Conservation (phyloP, 2,888 invertebrate genomes). For the Tribolium freemani region DNA sequence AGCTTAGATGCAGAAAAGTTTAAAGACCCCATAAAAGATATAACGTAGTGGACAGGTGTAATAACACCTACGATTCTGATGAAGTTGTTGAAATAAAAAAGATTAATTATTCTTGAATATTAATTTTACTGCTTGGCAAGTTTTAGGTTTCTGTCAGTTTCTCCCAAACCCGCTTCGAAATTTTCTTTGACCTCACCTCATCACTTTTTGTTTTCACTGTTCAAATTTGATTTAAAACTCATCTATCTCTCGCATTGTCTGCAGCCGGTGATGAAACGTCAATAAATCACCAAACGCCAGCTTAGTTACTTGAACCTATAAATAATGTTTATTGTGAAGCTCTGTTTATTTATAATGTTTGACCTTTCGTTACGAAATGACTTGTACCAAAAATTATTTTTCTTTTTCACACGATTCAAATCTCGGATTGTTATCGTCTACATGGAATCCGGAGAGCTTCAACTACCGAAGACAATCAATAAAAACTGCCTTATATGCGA, state of each 20-base stretch:
- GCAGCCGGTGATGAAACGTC: neutral
- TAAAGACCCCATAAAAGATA: neutral
- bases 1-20: neutral
- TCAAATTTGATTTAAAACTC: neutral
- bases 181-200: neutral
- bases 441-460: neutral
- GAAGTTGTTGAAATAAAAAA: no score
- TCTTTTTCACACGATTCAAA: no score
- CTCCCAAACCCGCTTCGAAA: neutral
- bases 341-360: neutral
- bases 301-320: neutral
- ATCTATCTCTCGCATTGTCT: neutral
- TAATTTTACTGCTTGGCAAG: no score
- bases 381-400: neutral
- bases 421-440: no score
- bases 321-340: neutral
- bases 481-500: neutral
- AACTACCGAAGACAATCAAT: constrained; percentile 1
- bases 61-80: neutral
- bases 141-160: no score
- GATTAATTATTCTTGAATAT: no score
- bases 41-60: neutral
- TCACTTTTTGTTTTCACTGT: neutral
- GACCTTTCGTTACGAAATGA: neutral
- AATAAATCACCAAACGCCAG: neutral